These are phyloP conservation scores for Calypte anna DNA, from an alignment of 2,113 vertebrate genomes.

Conservation along the genomic window DNA sequence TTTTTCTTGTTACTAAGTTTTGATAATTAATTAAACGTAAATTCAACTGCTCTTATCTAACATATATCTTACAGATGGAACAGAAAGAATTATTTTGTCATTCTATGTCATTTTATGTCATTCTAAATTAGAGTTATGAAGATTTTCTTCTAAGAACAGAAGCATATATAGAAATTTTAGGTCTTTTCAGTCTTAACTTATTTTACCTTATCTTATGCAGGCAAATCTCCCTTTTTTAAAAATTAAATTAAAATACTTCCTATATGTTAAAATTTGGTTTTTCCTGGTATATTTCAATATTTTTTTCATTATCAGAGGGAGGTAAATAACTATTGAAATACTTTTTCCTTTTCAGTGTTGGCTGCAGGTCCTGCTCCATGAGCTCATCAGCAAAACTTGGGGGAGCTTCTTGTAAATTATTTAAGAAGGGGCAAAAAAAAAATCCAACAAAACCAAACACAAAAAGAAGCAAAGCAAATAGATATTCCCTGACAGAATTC, in stretches of 20 bases:
- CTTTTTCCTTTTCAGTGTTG: not conserved
- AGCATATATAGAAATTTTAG: not conserved
- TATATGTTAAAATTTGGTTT: not conserved
- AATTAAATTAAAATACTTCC: not conserved
- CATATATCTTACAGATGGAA: not conserved
- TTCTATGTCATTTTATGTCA: not conserved
- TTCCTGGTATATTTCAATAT: not conserved
- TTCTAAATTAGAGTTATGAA: fast-evolving
- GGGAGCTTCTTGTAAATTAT: not conserved
- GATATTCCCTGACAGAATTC: not conserved
- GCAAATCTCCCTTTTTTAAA: not conserved
- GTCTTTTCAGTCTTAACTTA: not conserved
- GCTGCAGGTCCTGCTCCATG: not conserved
- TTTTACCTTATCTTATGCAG: not conserved
- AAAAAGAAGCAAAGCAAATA: not conserved
- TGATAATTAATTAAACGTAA: not conserved
- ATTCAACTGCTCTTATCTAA: not conserved
- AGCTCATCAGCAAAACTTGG: not conserved
- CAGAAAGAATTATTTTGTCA: not conserved
- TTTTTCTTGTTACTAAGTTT: not conserved
- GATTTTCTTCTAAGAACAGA: not conserved
- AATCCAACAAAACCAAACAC: not conserved
- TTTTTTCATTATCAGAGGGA: not conserved
- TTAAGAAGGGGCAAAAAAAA: not conserved
- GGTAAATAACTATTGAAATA: not conserved